Conservation (phyloP, 2,888 invertebrate genomes). For the Halictus quadricinctus region DNA sequence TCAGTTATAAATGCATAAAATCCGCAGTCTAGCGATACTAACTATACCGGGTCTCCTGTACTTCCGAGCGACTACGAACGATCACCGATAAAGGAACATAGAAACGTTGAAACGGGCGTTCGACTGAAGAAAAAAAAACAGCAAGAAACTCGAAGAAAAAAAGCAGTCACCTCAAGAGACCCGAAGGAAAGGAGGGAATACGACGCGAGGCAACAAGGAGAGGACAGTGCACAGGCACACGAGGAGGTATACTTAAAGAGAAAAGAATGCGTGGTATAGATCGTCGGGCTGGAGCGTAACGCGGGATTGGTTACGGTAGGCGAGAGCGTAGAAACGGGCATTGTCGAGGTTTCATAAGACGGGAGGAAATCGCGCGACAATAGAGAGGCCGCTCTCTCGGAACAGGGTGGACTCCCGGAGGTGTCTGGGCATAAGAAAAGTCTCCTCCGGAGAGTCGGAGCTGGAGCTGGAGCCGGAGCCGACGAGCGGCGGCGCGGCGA, state of each 20-base stretch:
- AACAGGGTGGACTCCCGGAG: slow-evolving; percentile 23
- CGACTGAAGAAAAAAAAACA: neutral
- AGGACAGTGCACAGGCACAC: slow-evolving; percentile 15
- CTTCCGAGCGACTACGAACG: neutral
- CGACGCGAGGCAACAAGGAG: neutral
- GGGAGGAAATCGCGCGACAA: slow-evolving; percentile 70
- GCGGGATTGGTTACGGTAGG: slow-evolving; percentile 69
- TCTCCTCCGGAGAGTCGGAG: slow-evolving; percentile 11
- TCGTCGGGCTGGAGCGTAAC: slow-evolving; percentile 63
- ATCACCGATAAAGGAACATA: neutral
- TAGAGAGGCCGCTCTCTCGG: slow-evolving; percentile 42
- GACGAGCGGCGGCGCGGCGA: neutral
- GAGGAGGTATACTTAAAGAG: slow-evolving; percentile 37
- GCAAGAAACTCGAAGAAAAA: neutral
- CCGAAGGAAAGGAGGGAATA: neutral
- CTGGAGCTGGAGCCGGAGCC: slow-evolving; percentile 8
- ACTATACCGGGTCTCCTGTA: neutral
- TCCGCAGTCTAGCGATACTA: neutral
- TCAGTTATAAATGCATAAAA: neutral
- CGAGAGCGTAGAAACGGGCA: slow-evolving; percentile 63
- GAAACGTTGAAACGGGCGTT: neutral
- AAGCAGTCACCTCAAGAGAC: neutral
- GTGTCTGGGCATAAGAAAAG: slow-evolving; percentile 60
- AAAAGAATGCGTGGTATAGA: slow-evolving; percentile 66
- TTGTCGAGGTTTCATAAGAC: slow-evolving; percentile 66